Evolutionary conservation across 2,888 invertebrate species (phyloP).

Genomic region (Eristalis pertinax): DNA sequence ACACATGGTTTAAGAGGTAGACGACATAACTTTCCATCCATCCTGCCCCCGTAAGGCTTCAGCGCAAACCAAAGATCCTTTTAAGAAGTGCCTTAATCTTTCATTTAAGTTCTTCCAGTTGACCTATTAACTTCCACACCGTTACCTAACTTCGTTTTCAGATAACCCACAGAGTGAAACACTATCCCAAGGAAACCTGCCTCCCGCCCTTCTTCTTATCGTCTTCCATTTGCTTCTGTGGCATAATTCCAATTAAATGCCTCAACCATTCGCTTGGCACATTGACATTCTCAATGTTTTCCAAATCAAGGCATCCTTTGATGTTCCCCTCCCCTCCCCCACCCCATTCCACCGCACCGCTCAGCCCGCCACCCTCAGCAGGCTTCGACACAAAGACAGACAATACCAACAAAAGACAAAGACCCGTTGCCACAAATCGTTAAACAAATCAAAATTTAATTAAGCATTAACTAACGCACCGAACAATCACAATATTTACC

Average conservation of each 20-base stretch:
- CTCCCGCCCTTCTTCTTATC: background rate
- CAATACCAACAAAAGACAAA: conserved; percentile 14
- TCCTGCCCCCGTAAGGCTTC: too few species aligned
- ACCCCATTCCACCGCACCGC: too few species aligned
- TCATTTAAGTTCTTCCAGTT: background rate
- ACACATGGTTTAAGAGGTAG: too few species aligned
- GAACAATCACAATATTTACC: conserved; percentile 70
- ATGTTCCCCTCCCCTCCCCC: conserved; percentile 11
- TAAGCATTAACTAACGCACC: conserved; percentile 71
- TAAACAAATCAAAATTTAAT: conserved; percentile 71
- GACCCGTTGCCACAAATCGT: conserved; percentile 65
- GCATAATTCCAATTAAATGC: conserved; percentile 36
- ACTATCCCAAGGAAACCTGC: background rate
- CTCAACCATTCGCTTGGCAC: conserved; percentile 32
- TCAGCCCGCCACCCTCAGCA: too few species aligned
- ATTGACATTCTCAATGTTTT: conserved; percentile 49
- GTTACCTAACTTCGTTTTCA: background rate
- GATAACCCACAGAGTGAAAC: background rate
- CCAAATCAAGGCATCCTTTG: conserved; percentile 57
- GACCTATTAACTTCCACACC: background rate
- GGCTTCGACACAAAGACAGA: background rate
- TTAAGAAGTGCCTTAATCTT: too few species aligned
- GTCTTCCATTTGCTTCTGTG: background rate
- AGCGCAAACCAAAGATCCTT: too few species aligned
- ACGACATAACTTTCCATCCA: too few species aligned